These are phyloP conservation scores for Octodonta nipae DNA, from an alignment of 2,888 invertebrate genomes.

Conservation along the genomic window DNA sequence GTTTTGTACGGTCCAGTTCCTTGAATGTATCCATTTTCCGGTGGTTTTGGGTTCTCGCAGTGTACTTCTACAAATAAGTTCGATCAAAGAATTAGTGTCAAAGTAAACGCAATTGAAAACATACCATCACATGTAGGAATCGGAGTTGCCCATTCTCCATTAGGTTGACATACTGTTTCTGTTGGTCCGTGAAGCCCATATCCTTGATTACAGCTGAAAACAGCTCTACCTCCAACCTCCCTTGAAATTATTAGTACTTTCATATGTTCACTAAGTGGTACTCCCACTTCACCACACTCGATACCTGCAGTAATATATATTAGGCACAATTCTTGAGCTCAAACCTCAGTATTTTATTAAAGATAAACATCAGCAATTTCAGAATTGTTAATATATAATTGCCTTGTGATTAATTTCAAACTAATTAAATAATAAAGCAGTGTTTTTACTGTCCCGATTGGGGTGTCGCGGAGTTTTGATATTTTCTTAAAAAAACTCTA, in stretches of 20 bases:
- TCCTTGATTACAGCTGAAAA: conserved; percentile 66
- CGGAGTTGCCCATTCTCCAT: conserved; percentile 67
- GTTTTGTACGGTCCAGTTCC: conserved; percentile 67
- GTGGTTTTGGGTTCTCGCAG: conserved; percentile 60
- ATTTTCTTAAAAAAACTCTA: no score
- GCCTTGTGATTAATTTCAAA: no score
- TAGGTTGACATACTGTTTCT: conserved; percentile 62
- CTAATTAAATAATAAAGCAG: no score
- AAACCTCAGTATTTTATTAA: no score
- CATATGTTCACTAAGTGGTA: conserved; percentile 43
- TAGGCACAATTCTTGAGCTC: no score
- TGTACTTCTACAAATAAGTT: conserved; percentile 55
- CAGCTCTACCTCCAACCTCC: conserved; percentile 67
- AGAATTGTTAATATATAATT: no score
- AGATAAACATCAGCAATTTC: no score
- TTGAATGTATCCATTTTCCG: conserved; percentile 65
- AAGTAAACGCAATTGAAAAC: no score
- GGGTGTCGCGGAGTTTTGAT: no score
- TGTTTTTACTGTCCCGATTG: no score
- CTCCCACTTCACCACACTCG: conserved; percentile 64
- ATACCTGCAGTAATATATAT: conserved; percentile 55
- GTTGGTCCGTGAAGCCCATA: conserved; percentile 61
- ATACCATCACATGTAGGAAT: conserved; percentile 62
- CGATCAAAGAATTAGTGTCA: no score
- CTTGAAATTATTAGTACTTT: conserved; percentile 62